A percentile compares a stretch with the other conserved stretches of the same genome.
Evolutionary conservation across 1,140 invertebrate genomes (phyloP).

Genomic region (Saxidomus purpurata): DNA sequence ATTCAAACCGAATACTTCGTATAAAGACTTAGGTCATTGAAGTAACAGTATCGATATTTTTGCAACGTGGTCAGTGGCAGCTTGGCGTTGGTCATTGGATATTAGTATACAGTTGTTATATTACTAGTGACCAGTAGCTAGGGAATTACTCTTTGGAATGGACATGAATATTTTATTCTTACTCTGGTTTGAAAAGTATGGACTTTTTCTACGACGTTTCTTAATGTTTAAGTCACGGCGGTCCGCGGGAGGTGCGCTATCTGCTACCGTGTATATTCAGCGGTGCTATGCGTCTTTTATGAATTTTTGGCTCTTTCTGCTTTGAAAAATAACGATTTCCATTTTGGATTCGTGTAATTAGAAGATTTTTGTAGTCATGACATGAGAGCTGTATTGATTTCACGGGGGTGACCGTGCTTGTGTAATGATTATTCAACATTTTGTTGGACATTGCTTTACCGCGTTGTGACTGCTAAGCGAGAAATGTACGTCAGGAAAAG

Average conservation of each 20-base stretch:
- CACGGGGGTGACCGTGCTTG: neutral
- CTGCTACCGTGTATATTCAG: neutral
- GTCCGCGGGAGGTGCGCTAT: neutral
- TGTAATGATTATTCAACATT: neutral
- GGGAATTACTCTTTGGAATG: constrained; percentile 44
- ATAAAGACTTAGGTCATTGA: constrained; percentile 59
- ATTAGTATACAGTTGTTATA: constrained; percentile 40
- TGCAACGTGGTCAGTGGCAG: constrained; percentile 55
- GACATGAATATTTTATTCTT: constrained; percentile 50
- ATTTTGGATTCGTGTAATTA: constrained; percentile 27
- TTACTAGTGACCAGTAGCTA: constrained; percentile 46
- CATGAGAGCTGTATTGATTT: constrained; percentile 16
- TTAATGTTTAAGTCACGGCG: neutral
- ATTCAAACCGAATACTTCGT: constrained; percentile 59
- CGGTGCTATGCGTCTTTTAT: neutral
- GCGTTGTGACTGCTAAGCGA: too few relatives aligned
- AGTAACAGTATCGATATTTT: constrained; percentile 63
- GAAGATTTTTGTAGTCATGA: neutral
- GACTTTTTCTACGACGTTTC: neutral
- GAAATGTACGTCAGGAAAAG: too few relatives aligned
- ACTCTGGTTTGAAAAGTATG: neutral
- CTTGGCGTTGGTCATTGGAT: constrained; percentile 53
- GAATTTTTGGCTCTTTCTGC: neutral
- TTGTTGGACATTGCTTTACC: neutral
- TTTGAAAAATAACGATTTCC: neutral